These are phyloP conservation scores for Drosophila differens DNA, from an alignment of 2,888 invertebrate genomes.

Conservation along the genomic window DNA sequence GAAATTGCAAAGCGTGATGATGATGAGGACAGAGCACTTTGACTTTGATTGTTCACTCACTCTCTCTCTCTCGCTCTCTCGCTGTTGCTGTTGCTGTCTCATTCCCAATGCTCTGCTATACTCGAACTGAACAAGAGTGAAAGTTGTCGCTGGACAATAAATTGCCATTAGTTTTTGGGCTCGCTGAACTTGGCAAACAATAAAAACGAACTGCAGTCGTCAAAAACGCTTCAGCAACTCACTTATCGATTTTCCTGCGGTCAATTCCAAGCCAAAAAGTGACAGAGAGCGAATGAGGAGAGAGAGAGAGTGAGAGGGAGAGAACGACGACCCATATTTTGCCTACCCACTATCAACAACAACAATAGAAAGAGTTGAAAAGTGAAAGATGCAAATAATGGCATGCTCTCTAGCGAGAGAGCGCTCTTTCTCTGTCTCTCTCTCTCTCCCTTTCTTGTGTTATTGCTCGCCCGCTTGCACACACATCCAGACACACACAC, in stretches of 20 bases:
- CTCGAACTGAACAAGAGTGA: conserved; percentile 57
- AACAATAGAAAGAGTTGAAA: conserved; percentile 65
- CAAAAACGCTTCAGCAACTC: conserved; percentile 38
- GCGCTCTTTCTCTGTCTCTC: conserved; percentile 10
- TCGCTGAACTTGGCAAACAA: conserved; percentile 76
- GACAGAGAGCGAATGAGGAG: conserved; percentile 17
- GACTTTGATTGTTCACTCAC: conserved; percentile 53
- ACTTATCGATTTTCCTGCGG: conserved; percentile 77
- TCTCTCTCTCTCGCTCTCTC: conserved; percentile 24
- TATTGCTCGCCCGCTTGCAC: conserved; percentile 13
- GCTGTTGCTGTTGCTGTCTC: conserved; percentile 13
- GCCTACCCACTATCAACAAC: conserved; percentile 11
- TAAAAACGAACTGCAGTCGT: conserved; percentile 39
- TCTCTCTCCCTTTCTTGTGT: neutral
- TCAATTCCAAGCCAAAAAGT: conserved; percentile 51
- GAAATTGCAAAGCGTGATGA: conserved; percentile 76
- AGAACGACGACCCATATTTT: conserved; percentile 70
- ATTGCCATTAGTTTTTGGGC: conserved; percentile 80
- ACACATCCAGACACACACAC: neutral
- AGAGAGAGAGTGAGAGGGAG: conserved; percentile 4
- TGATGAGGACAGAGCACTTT: conserved; percentile 63
- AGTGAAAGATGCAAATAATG: conserved; percentile 78
- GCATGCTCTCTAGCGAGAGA: conserved; percentile 23
- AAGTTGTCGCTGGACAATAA: conserved; percentile 71
- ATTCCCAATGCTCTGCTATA: neutral